phyloP scores from a whole-genome alignment of 2,888 invertebrate species.

The Gymnoscelis rufifasciata region DNA sequence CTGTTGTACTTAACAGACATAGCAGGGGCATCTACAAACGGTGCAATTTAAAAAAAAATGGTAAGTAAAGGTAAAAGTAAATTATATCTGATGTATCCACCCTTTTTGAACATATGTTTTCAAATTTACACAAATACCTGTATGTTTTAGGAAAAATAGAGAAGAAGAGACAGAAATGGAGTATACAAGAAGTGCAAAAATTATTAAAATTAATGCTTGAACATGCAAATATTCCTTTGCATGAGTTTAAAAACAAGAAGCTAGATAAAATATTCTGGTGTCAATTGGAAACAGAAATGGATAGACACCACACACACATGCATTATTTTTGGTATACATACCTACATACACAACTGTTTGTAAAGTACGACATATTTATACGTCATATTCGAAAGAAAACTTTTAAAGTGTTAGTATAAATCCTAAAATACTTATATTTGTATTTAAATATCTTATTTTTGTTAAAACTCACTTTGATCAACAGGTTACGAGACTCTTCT shows the following conservation, averaged over 20 bases:
- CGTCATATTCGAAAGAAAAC: conserved; percentile 40
- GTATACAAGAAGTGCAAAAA: conserved; percentile 45
- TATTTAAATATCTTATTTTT: too few relatives aligned
- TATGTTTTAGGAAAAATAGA: conserved; percentile 39
- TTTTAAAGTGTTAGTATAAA: conserved; percentile 49
- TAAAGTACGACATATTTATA: conserved; percentile 47
- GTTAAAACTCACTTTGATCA: conserved; percentile 24
- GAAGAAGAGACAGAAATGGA: conserved; percentile 49
- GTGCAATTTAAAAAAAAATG: conserved; percentile 1
- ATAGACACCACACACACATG: conserved; percentile 42
- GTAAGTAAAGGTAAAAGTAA: conserved; percentile 6
- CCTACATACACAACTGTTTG: conserved; percentile 60
- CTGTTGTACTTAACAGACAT: conserved; percentile 49
- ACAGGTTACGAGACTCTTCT: conserved; percentile 43
- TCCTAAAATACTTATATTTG: too few relatives aligned
- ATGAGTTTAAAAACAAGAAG: conserved; percentile 48
- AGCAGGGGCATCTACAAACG: conserved; percentile 34
- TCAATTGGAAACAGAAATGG: conserved; percentile 46
- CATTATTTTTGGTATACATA: conserved; percentile 51
- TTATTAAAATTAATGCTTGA: conserved; percentile 48
- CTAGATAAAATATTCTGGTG: conserved; percentile 53
- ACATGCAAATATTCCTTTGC: conserved; percentile 41
- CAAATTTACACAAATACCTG: too few relatives aligned
- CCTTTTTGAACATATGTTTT: too few relatives aligned
- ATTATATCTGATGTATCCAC: too few relatives aligned